These are phyloP conservation scores for Montipora capitata DNA, from an alignment of 92 coral and sea anemone genomes.

Conservation along the genomic window DNA sequence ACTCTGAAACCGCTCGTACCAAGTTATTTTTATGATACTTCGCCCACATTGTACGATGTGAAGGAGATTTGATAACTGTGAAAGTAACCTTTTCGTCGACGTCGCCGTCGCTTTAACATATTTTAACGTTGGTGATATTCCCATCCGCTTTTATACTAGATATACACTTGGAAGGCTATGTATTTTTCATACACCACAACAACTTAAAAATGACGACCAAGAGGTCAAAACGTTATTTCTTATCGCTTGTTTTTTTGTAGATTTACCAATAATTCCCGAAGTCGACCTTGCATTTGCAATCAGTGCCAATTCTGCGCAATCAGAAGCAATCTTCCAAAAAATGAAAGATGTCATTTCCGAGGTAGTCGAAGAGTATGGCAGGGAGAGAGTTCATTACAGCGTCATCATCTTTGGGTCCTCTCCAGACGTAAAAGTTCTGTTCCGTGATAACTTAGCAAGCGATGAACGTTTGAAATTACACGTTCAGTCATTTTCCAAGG, in stretches of 20 bases:
- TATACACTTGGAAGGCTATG: too few species aligned
- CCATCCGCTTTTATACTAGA: too few species aligned
- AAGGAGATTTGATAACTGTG: too few species aligned
- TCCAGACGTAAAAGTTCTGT: slow-evolving; percentile 54
- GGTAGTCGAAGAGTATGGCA: slow-evolving; percentile 74
- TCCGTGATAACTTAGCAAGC: slow-evolving; percentile 34
- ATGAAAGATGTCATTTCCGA: slow-evolving; percentile 64
- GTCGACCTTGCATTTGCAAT: slow-evolving; percentile 89
- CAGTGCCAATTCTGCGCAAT: slow-evolving; percentile 77
- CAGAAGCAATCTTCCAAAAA: slow-evolving; percentile 69
- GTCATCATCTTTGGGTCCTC: slow-evolving; percentile 64
- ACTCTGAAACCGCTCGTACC: too few species aligned
- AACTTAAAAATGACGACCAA: too few species aligned
- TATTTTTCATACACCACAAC: too few species aligned
- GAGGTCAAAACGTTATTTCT: too few species aligned
- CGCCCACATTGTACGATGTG: too few species aligned
- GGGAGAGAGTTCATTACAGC: slow-evolving; percentile 65
- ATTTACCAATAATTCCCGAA: slow-evolving; percentile 69
- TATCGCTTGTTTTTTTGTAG: not conserved
- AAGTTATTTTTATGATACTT: too few species aligned
- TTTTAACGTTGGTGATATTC: too few species aligned
- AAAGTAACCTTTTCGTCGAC: too few species aligned
- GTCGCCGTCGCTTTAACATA: too few species aligned
- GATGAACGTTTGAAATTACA: slow-evolving; percentile 65
- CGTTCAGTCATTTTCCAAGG: slow-evolving; percentile 39